These are phyloP conservation scores for Mesembrinibis cayennensis DNA, from an alignment of 2,113 vertebrate species.

Conservation along the genomic window DNA sequence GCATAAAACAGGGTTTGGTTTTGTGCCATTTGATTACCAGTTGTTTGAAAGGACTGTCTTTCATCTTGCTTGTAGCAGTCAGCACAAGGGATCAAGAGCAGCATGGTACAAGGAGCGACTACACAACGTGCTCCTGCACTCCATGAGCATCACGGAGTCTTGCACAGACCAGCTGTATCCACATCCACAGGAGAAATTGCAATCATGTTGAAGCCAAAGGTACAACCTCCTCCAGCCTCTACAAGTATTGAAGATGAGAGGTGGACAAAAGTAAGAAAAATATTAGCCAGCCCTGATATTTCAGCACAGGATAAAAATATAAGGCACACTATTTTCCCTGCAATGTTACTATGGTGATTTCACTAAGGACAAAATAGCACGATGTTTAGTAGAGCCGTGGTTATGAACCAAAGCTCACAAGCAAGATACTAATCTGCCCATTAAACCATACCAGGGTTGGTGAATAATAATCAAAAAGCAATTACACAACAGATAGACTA, in stretches of 20 bases:
- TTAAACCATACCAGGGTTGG: background rate
- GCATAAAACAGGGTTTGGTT: background rate
- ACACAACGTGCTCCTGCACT: accelerated
- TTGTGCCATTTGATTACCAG: background rate
- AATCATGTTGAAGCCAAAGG: background rate
- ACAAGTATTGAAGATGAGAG: background rate
- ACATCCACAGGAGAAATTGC: background rate
- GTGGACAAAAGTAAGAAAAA: background rate
- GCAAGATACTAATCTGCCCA: background rate
- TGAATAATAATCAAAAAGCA: constrained; percentile 22
- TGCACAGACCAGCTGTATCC: background rate
- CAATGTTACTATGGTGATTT: constrained; percentile 21
- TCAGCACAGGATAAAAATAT: background rate
- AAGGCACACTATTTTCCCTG: background rate
- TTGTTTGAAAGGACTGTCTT: background rate
- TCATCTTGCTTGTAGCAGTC: accelerated
- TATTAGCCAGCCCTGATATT: background rate
- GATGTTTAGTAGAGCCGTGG: background rate
- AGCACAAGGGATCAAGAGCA: background rate
- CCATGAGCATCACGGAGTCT: accelerated
- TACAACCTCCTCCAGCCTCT: background rate
- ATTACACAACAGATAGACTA: background rate
- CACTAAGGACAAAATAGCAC: background rate
- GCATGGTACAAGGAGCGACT: accelerated
- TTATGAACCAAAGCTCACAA: background rate